A percentile compares a stretch with the other conserved stretches of the same genome.
These are phyloP conservation scores for Bradysia coprophila DNA, from an alignment of 1,140 invertebrate species.

Conservation along the genomic window DNA sequence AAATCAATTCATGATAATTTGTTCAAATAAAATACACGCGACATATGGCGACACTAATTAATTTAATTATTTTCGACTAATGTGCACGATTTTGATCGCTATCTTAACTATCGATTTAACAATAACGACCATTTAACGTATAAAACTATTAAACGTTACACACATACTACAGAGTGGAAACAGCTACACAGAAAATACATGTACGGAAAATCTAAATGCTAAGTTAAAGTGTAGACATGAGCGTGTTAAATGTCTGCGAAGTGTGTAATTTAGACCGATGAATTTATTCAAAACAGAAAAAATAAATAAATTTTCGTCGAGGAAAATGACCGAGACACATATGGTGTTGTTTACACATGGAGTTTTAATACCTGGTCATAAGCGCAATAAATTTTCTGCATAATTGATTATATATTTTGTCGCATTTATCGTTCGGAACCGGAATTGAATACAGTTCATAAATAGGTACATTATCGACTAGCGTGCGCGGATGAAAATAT, in stretches of 20 bases:
- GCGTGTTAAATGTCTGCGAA: too few relatives aligned
- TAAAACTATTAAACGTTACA: not conserved
- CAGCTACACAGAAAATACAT: not conserved
- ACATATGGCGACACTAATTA: slow-evolving; percentile 4
- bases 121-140: slow-evolving; percentile 1
- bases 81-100: not conserved
- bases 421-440: too few relatives aligned
- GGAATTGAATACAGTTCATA: too few relatives aligned
- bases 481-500: too few relatives aligned
- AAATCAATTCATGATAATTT: too few relatives aligned
- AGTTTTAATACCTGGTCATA: not conserved
- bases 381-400: not conserved
- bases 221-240: too few relatives aligned
- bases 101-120: slow-evolving; percentile 5
- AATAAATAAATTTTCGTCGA: too few relatives aligned
- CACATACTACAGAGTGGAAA: not conserved
- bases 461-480: too few relatives aligned
- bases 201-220: too few relatives aligned
- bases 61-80: slow-evolving; percentile 4
- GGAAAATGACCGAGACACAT: too few relatives aligned
- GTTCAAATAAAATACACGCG: slow-evolving; percentile 1
- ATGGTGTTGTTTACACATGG: not conserved
- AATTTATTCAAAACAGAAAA: too few relatives aligned
- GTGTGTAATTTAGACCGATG: too few relatives aligned
- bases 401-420: not conserved